These are phyloP conservation scores for Phrynosoma platyrhinos DNA, from an alignment of 2,113 vertebrate genomes.

Conservation along the genomic window DNA sequence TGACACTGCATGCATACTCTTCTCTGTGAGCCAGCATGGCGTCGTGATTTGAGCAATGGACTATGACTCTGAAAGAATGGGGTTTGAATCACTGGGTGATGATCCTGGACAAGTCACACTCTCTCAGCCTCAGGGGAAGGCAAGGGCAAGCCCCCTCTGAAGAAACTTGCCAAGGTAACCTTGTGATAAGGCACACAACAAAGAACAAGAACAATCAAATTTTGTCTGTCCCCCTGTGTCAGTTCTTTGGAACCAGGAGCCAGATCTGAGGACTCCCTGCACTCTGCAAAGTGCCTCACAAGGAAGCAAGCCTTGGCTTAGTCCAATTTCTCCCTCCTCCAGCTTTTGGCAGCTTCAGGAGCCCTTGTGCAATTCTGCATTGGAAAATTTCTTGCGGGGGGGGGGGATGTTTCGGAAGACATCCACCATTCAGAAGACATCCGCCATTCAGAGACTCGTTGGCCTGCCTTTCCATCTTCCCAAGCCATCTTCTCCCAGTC, in stretches of 20 bases:
- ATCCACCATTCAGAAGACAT: slow-evolving; percentile 11
- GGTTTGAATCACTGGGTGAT: too few relatives aligned
- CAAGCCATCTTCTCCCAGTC: too few relatives aligned
- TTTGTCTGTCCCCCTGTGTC: too few relatives aligned
- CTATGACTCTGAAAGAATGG: too few relatives aligned
- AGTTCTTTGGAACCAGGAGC: slow-evolving; percentile 28
- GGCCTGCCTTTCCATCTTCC: neutral
- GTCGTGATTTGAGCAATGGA: too few relatives aligned
- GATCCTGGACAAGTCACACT: too few relatives aligned
- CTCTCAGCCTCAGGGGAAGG: too few relatives aligned
- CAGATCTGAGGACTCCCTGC: neutral
- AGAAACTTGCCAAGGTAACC: too few relatives aligned
- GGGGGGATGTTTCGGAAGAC: neutral
- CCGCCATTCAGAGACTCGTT: neutral
- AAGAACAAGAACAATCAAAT: too few relatives aligned
- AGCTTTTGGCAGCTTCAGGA: slow-evolving; percentile 18
- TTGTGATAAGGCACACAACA: too few relatives aligned
- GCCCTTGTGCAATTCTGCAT: slow-evolving; percentile 18
- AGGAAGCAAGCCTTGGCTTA: too few relatives aligned
- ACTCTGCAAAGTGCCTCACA: slow-evolving; percentile 30
- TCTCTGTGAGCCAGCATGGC: neutral
- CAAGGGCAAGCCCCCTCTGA: too few relatives aligned
- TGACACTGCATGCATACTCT: neutral
- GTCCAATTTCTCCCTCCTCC: slow-evolving; percentile 14
- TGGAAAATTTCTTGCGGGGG: neutral